These are phyloP conservation scores for Phortica magna DNA, from an alignment of 2,888 invertebrate genomes.

Conservation along the genomic window DNA sequence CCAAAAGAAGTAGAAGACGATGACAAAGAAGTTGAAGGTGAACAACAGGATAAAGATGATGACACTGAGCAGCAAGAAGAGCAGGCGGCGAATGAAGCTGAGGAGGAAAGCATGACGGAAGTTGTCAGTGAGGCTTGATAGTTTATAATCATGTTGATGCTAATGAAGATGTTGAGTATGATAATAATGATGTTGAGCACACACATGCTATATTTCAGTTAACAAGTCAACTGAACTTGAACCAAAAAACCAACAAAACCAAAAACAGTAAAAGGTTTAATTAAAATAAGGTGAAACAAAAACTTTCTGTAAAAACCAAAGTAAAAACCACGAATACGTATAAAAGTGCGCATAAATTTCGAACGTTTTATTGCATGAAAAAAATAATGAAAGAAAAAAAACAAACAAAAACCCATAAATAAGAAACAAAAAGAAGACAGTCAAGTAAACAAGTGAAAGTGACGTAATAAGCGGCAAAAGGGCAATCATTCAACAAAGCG, in stretches of 20 bases:
- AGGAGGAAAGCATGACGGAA: no score
- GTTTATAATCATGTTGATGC: no score
- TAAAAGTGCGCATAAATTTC: constrained; percentile 59
- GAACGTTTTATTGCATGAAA: constrained; percentile 62
- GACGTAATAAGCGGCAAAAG: constrained; percentile 59
- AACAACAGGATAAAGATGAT: constrained; percentile 4
- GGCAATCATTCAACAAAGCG: background rate
- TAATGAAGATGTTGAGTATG: no score
- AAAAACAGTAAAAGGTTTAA: background rate
- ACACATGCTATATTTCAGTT: background rate
- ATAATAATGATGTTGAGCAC: no score
- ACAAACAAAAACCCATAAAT: constrained; percentile 21
- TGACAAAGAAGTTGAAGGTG: constrained; percentile 11
- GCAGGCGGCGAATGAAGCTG: no score
- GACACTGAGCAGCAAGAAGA: background rate
- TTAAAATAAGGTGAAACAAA: background rate
- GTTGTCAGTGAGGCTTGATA: no score
- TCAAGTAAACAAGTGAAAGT: constrained; percentile 64
- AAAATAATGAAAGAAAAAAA: constrained; percentile 59
- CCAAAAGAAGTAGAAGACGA: constrained; percentile 19
- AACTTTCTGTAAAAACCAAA: constrained; percentile 29
- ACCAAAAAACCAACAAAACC: constrained; percentile 46
- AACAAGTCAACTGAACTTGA: constrained; percentile 57
- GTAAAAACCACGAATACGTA: constrained; percentile 28
- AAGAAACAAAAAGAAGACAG: constrained; percentile 34